These are phyloP conservation scores for Sphecodes monilicornis DNA, from an alignment of 2,888 invertebrate species.

Conservation along the genomic window DNA sequence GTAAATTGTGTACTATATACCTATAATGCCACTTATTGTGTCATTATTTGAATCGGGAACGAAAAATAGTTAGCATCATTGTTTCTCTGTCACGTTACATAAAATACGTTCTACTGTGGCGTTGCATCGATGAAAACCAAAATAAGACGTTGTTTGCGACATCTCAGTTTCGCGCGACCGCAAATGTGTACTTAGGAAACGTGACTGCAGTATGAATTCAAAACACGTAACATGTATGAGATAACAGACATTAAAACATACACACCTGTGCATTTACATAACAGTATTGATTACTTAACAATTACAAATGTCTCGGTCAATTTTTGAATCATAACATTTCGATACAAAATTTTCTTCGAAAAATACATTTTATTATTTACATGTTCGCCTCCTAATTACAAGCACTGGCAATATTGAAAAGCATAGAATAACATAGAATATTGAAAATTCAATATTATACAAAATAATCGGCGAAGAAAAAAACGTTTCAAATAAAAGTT, in stretches of 20 bases:
- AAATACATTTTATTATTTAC: conserved; percentile 5
- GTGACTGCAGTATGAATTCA: neutral
- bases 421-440: no score
- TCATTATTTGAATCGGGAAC: neutral
- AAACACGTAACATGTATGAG: neutral
- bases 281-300: neutral
- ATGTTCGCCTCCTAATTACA: neutral
- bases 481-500: no score
- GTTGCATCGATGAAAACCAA: neutral
- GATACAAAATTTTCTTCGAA: neutral
- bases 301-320: neutral
- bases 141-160: conserved; percentile 1
- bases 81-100: conserved; percentile 35
- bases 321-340: neutral
- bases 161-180: conserved; percentile 28
- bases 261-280: conserved; percentile 13
- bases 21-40: neutral
- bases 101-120: conserved; percentile 15
- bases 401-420: conserved; percentile 21
- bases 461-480: no score
- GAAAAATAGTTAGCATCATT: conserved; percentile 5
- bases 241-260: neutral
- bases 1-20: neutral
- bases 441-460: no score
- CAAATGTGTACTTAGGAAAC: neutral